Evolutionary conservation across 2,888 invertebrate genomes (phyloP).

Genomic region (Arrhopalites spinosus): DNA sequence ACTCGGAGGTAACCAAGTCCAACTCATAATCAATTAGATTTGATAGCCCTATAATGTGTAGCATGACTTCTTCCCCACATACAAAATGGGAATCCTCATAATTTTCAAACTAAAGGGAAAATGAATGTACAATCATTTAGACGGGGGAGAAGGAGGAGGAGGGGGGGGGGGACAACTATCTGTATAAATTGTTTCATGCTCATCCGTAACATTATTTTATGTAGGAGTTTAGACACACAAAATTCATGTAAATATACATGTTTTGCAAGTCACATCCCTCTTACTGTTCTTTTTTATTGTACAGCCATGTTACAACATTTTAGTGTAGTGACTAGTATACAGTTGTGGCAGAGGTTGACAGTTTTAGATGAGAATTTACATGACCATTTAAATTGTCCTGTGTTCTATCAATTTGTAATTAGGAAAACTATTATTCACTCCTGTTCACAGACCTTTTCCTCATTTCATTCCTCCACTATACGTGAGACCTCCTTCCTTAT

Average conservation of each 20-base stretch:
- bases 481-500: no score
- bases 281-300: no score
- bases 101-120: not conserved
- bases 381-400: constrained; percentile 18
- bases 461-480: not conserved
- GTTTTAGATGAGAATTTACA: constrained; percentile 11
- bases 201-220: no score
- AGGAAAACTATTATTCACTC: constrained; percentile 37
- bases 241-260: no score
- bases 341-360: not conserved
- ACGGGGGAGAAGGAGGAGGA: not conserved
- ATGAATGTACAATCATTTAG: not conserved
- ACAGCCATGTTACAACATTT: not conserved
- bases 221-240: no score
- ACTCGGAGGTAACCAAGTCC: not conserved
- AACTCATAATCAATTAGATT: constrained; percentile 33
- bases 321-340: not conserved
- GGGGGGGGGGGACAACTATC: no score
- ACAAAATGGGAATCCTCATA: not conserved
- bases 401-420: constrained; percentile 35
- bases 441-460: constrained; percentile 23
- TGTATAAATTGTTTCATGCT: no score
- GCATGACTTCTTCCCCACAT: not conserved
- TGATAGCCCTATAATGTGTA: constrained; percentile 13
- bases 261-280: no score